A percentile compares a stretch with the other conserved stretches of the same genome.
phyloP scores from a whole-genome alignment of 1,140 invertebrate genomes.

The Heliconius himera region DNA sequence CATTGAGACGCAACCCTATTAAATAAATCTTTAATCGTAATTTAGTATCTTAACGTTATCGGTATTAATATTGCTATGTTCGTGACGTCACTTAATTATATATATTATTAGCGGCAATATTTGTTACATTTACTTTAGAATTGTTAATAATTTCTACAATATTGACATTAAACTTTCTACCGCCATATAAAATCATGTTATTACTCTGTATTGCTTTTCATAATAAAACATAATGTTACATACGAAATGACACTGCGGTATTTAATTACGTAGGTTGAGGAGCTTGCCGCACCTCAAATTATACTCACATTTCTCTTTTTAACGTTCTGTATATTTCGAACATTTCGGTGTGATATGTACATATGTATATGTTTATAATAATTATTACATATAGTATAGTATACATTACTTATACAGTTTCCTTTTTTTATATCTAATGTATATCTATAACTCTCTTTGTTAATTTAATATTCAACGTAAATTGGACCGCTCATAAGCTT shows the following conservation, averaged over 20 bases:
- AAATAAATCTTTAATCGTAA: background rate
- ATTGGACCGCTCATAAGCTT: too few species aligned
- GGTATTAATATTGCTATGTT: too few species aligned
- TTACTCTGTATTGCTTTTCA: background rate
- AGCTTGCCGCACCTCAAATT: slow-evolving; percentile 23
- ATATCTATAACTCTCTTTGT: too few species aligned
- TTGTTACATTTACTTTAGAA: background rate
- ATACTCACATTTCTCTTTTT: background rate
- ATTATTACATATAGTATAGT: background rate
- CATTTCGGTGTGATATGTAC: background rate
- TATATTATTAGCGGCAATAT: too few species aligned
- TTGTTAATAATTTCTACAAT: background rate
- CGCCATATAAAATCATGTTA: background rate
- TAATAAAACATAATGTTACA: background rate
- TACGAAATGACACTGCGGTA: background rate
- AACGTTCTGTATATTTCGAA: background rate
- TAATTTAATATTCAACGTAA: too few species aligned
- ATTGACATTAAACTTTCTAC: background rate
- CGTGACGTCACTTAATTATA: too few species aligned
- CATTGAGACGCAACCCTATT: slow-evolving; percentile 2
- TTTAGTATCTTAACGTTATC: too few species aligned
- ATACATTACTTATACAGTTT: too few species aligned
- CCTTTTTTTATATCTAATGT: too few species aligned
- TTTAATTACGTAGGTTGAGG: slow-evolving; percentile 2
- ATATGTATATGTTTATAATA: background rate